A percentile compares a stretch with the other conserved stretches of the same genome.
Conservation (phyloP, 2,797 vertebrate genomes). For the Myotis myotis region DNA sequence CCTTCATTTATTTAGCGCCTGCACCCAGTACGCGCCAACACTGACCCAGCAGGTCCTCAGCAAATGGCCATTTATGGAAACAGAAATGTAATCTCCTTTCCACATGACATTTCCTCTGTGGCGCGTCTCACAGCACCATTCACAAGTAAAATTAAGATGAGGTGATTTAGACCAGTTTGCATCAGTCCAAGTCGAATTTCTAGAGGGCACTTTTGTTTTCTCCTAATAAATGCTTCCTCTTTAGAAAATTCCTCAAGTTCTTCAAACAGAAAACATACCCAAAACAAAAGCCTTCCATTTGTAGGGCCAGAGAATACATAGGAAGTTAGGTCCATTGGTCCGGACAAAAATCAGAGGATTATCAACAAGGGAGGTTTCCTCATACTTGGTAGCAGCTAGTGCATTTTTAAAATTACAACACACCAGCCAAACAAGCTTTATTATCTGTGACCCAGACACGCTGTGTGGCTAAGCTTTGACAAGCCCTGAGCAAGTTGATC, state of each 20-base stretch:
- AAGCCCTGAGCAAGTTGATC: slow-evolving; percentile 50
- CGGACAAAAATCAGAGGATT: slow-evolving; percentile 47
- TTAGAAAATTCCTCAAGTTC: slow-evolving; percentile 49
- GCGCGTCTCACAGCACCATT: neutral
- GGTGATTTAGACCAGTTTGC: neutral
- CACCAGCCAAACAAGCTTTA: slow-evolving; percentile 75
- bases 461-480: neutral
- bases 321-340: slow-evolving; percentile 16
- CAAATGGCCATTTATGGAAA: neutral
- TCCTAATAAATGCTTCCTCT: slow-evolving; percentile 12
- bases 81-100: neutral
- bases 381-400: slow-evolving; percentile 35
- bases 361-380: slow-evolving; percentile 53
- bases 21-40: neutral
- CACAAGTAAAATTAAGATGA: neutral
- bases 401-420: slow-evolving; percentile 70
- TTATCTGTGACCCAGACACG: slow-evolving; percentile 40
- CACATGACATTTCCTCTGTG: neutral
- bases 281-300: neutral
- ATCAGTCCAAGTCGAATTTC: slow-evolving; percentile 2
- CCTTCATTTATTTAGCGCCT: neutral
- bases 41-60: neutral
- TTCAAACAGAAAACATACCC: slow-evolving; percentile 1
- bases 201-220: neutral
- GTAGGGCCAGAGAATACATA: neutral